Conservation (phyloP, 2,888 invertebrate species). For the Zygaena filipendulae region DNA sequence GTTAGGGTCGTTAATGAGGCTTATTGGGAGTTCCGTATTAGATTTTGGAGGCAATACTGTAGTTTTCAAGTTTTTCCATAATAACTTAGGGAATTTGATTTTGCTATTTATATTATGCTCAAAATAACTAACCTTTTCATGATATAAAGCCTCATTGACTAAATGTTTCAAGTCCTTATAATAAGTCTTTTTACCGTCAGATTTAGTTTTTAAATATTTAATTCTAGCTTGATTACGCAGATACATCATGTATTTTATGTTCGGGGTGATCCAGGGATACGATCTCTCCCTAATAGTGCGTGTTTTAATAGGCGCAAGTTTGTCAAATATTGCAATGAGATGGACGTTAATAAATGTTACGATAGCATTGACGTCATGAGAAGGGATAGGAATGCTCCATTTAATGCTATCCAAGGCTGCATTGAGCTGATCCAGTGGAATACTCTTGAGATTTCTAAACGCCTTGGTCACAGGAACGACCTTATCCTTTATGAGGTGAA, state of each 20-base stretch:
- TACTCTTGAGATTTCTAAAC: slow-evolving; percentile 4
- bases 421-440: slow-evolving; percentile 1
- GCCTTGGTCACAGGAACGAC: no score
- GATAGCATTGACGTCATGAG: slow-evolving; percentile 2
- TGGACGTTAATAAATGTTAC: background rate
- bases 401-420: background rate
- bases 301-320: slow-evolving; percentile 5
- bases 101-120: slow-evolving; percentile 7
- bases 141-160: slow-evolving; percentile 2
- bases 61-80: slow-evolving; percentile 12
- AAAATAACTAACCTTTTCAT: slow-evolving; percentile 11
- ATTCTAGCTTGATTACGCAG: slow-evolving; percentile 6
- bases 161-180: slow-evolving; percentile 8
- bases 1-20: slow-evolving; percentile 2
- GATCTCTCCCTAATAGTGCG: background rate
- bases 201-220: background rate
- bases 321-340: slow-evolving; percentile 1
- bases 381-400: background rate
- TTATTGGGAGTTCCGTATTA: slow-evolving; percentile 3
- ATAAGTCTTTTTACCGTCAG: slow-evolving; percentile 6
- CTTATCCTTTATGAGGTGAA: no score
- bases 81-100: slow-evolving; percentile 1
- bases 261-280: slow-evolving; percentile 12
- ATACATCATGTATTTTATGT: slow-evolving; percentile 8
- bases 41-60: slow-evolving; percentile 2